Evolutionary conservation across 2,888 invertebrate genomes (phyloP).

Genomic region (Aspidiotus rigidus): DNA sequence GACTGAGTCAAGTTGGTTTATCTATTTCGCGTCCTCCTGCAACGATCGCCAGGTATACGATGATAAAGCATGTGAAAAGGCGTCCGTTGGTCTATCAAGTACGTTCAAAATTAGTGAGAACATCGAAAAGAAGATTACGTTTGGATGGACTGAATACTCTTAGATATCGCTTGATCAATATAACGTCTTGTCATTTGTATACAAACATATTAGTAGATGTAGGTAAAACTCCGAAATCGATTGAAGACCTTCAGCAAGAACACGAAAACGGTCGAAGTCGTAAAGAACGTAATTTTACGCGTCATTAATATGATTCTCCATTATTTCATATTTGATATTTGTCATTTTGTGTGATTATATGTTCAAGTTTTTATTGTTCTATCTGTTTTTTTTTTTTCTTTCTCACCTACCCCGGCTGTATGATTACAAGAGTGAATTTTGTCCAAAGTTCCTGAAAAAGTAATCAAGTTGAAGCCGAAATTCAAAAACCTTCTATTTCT

Average conservation of each 20-base stretch:
- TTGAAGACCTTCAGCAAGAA: constrained; percentile 24
- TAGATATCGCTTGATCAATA: constrained; percentile 43
- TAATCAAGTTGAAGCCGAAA: too few species aligned
- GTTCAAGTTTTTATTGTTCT: background rate
- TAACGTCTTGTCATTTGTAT: constrained; percentile 42
- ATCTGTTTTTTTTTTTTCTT: background rate
- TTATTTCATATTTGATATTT: background rate
- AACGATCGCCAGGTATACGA: constrained; percentile 48
- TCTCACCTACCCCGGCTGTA: too few species aligned
- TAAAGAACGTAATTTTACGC: constrained; percentile 3
- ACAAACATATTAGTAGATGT: constrained; percentile 47
- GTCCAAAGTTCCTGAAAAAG: too few species aligned
- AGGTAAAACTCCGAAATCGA: constrained; percentile 41
- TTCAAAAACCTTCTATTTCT: too few species aligned
- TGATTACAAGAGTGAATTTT: too few species aligned
- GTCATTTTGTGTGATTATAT: background rate
- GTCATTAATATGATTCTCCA: constrained; percentile 10
- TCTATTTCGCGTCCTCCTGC: constrained; percentile 46
- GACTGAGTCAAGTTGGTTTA: constrained; percentile 35
- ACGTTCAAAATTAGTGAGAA: constrained; percentile 40
- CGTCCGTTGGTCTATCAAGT: constrained; percentile 40
- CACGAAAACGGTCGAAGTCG: constrained; percentile 18
- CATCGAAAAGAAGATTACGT: constrained; percentile 40
- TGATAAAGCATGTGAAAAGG: constrained; percentile 48
- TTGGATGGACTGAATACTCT: constrained; percentile 46